Evolutionary conservation across 2,113 vertebrate species (phyloP).

Genomic region (Burhinus bistriatus): DNA sequence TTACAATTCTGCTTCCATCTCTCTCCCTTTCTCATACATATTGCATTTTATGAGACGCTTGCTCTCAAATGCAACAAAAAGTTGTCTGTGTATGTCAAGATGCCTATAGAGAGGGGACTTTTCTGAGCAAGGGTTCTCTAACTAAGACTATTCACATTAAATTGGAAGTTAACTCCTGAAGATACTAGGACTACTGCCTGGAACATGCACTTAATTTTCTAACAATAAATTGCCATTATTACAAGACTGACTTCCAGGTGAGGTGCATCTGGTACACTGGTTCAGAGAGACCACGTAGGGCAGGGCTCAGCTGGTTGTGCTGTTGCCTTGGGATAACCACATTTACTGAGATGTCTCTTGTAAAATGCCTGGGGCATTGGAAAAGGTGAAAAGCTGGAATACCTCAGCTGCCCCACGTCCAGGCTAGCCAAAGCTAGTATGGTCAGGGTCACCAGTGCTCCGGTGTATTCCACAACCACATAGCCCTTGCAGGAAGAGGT

Average conservation of each 20-base stretch:
- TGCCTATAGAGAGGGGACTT: neutral
- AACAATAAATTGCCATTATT: neutral
- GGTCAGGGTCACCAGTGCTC: neutral
- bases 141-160: neutral
- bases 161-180: neutral
- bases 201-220: neutral
- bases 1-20: neutral
- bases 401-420: rapidly evolving
- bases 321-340: neutral
- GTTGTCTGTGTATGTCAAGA: neutral
- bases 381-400: neutral
- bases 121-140: neutral
- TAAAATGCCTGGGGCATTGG: neutral
- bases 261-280: neutral
- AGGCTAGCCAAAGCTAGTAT: neutral
- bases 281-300: neutral
- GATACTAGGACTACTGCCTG: neutral
- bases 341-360: neutral
- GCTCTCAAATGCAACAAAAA: neutral
- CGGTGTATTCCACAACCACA: rapidly evolving
- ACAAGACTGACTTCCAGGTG: neutral
- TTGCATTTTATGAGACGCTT: neutral
- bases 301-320: neutral
- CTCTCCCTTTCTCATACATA: neutral
- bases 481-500: neutral